phyloP scores from a whole-genome alignment of 1,140 invertebrate genomes.

The Holcopasites calliopsidis region DNA sequence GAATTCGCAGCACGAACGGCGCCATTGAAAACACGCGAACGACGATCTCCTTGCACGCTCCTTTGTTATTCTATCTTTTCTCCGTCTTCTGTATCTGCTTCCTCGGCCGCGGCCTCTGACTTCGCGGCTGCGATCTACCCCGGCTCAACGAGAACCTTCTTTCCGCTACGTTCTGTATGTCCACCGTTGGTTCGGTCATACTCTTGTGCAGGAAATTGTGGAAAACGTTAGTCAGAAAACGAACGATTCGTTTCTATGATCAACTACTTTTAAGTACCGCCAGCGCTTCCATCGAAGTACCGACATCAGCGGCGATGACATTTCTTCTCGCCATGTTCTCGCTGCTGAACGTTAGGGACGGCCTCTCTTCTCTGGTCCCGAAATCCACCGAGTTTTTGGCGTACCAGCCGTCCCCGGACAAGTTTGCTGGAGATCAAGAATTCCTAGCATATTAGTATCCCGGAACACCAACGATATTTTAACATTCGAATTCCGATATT shows the following conservation, averaged over 20 bases:
- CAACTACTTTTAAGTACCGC: constrained; percentile 3
- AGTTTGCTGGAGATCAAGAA: not conserved
- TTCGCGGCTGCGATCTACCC: not conserved
- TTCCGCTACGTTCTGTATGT: not conserved
- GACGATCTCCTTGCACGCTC: not conserved
- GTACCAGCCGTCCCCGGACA: not conserved
- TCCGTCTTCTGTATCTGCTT: not conserved
- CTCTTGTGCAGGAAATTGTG: not conserved
- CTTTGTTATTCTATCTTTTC: not conserved
- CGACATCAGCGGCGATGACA: constrained; percentile 11
- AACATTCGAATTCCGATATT: not conserved
- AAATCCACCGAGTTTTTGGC: not conserved
- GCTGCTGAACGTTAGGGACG: constrained; percentile 3
- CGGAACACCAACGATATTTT: too few relatives aligned
- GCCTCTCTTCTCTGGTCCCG: not conserved
- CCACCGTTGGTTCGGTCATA: too few relatives aligned
- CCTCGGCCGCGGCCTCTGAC: not conserved
- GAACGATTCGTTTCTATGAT: not conserved
- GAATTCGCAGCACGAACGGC: not conserved
- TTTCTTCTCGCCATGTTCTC: constrained; percentile 20
- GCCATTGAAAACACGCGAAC: constrained; percentile 12
- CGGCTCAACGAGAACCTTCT: not conserved
- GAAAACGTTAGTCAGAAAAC: not conserved
- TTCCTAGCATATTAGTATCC: too few relatives aligned
- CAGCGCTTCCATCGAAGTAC: constrained; percentile 34